These are phyloP conservation scores for Helleia helle DNA, from an alignment of 2,888 invertebrate species.

Conservation along the genomic window DNA sequence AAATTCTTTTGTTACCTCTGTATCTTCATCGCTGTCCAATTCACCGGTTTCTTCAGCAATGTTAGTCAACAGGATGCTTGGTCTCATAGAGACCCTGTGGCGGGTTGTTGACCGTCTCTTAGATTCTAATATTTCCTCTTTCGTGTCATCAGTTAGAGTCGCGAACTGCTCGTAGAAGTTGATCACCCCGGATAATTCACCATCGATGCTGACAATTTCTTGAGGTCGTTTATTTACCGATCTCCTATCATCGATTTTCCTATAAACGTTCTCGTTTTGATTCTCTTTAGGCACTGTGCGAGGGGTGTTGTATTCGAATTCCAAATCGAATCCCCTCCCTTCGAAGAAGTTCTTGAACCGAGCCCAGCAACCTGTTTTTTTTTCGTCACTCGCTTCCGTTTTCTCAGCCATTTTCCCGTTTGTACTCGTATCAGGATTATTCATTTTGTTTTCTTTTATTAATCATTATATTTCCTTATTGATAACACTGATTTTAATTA, in stretches of 20 bases:
- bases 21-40: constrained; percentile 38
- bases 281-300: constrained; percentile 32
- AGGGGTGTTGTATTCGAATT: constrained; percentile 45
- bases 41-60: constrained; percentile 56
- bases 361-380: constrained; percentile 51
- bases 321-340: constrained; percentile 59
- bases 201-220: constrained; percentile 31
- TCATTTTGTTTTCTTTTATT: constrained; percentile 10
- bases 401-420: constrained; percentile 10
- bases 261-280: constrained; percentile 34
- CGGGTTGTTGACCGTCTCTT: constrained; percentile 35
- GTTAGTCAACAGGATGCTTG: constrained; percentile 54
- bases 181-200: constrained; percentile 38
- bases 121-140: constrained; percentile 37
- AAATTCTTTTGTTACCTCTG: too few species aligned
- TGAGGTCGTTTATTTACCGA: constrained; percentile 21
- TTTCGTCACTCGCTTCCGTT: constrained; percentile 21
- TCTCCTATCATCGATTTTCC: constrained; percentile 35
- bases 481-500: background rate
- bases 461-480: constrained; percentile 2
- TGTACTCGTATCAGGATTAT: constrained; percentile 9
- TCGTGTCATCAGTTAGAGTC: constrained; percentile 41
- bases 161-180: constrained; percentile 67
- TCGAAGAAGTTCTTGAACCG: constrained; percentile 57
- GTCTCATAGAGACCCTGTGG: constrained; percentile 55